Base-by-base conservation (phyloP, 1,140 invertebrate genomes). In the Homarus americanus region DNA sequence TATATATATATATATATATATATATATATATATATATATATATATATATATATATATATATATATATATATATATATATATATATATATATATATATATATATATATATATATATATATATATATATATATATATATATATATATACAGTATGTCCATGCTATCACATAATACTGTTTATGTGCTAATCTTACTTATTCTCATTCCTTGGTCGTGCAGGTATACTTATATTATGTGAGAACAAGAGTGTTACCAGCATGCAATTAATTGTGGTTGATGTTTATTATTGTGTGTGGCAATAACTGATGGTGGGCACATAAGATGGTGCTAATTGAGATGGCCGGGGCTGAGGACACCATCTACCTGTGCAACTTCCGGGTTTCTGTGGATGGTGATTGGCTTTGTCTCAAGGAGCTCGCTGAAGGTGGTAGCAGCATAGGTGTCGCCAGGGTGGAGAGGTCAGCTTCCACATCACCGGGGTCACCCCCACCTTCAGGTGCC, bases 361-460 rank as follows among this genome's bases (percentile, higher is more conserved):
- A 99, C 94, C 94, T 99, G 94, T 99, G 98, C 95, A 99, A 99
- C 94, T 99, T 99, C 94, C 96, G 98, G 41, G 98, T 99, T 0
- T 98, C 98, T 36, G 98, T 99, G 15, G 98, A 99, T 93, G 98
- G 98, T 44, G 98, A 99, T 94, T 99, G 98, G 98, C 95, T 99
- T n/a, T 99, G 98, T 94, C 94, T 99, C 38, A 97, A 98, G 94
- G 98, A 99, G 94, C 95, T 99, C 69, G 97, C 98, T 91, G 97
- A 98, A 94, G 97, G 98, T 92, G 95, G 96, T 94, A 69, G 5
- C 44, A 63, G 34, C 66, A 32, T 72, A 66, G 91, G 83, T n/a
- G 72, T 53, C 63, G 69, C 91, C 20, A 80, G 79, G 76, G 82
- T 73, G 83, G 82, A 91, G 84, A 73, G 84, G 24, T 91, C 91